Percentiles rank a stretch among this genome's conserved stretches.
Evolutionary conservation across 1,140 invertebrate genomes (phyloP).

Genomic region (Triops longicaudatus): DNA sequence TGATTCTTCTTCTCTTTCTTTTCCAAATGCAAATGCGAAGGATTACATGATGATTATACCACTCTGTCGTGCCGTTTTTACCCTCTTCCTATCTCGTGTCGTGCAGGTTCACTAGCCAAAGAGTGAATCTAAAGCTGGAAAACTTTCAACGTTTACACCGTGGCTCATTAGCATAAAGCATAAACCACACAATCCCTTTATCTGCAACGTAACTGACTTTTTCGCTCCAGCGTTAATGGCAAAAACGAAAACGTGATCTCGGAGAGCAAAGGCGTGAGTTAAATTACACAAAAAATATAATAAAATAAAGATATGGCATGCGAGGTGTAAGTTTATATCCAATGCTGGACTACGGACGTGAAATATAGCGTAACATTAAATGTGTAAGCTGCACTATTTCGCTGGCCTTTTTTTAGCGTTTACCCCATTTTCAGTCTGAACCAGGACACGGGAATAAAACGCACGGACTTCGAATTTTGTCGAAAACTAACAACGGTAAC

Average conservation of each 20-base stretch:
- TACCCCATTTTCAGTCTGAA: too few relatives aligned
- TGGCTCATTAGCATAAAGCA: slow-evolving; percentile 5
- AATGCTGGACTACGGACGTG: neutral
- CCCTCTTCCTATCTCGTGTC: neutral
- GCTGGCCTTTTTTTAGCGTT: too few relatives aligned
- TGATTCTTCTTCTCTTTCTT: neutral
- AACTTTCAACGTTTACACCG: neutral
- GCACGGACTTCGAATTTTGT: too few relatives aligned
- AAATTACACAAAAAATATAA: neutral
- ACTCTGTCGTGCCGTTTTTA: neutral
- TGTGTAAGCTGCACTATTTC: neutral
- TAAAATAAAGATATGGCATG: neutral
- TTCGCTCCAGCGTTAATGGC: neutral
- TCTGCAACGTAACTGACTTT: neutral
- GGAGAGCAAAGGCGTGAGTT: neutral
- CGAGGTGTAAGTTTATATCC: neutral
- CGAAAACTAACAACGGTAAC: too few relatives aligned
- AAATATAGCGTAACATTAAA: neutral
- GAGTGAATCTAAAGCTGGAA: neutral
- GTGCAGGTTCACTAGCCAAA: neutral
- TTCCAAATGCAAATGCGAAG: neutral
- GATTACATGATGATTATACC: slow-evolving; percentile 9
- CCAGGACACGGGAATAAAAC: too few relatives aligned
- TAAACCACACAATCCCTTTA: neutral
- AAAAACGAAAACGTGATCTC: neutral